Conservation (phyloP, 2,797 vertebrate genomes). For the Enteromius viviparus region DNA sequence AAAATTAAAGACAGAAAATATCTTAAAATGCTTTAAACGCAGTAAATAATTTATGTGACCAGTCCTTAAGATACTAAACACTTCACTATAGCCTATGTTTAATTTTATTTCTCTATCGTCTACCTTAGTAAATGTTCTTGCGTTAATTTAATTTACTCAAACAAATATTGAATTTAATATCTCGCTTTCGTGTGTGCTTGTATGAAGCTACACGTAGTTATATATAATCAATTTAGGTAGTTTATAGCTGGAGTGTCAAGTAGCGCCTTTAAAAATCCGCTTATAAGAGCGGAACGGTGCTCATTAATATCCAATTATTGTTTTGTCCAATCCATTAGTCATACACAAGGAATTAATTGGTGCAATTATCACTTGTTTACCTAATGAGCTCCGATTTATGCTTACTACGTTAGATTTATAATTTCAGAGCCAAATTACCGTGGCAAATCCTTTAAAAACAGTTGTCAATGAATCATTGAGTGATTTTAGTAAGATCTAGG, state of each 20-base stretch:
- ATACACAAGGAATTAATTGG: slow-evolving; percentile 96
- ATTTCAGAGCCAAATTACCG: slow-evolving; percentile 77
- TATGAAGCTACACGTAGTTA: neutral
- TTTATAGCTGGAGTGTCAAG: neutral
- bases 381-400: slow-evolving; percentile 90
- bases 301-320: slow-evolving; percentile 99
- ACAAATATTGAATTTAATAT: neutral
- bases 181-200: neutral
- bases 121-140: neutral
- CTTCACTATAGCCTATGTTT: neutral
- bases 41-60: neutral
- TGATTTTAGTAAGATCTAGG: neutral
- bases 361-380: slow-evolving; percentile 91
- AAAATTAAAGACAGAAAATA: neutral
- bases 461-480: slow-evolving; percentile 64
- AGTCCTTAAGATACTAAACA: neutral
- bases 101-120: neutral
- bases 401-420: slow-evolving; percentile 83
- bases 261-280: slow-evolving; percentile 56
- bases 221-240: slow-evolving; percentile 1
- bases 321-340: slow-evolving; percentile 93
- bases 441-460: slow-evolving; percentile 71
- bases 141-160: neutral
- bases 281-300: slow-evolving; percentile 84
- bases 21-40: neutral